phyloP scores from a whole-genome alignment of 2,888 invertebrate genomes.

The Piscicola geometra region DNA sequence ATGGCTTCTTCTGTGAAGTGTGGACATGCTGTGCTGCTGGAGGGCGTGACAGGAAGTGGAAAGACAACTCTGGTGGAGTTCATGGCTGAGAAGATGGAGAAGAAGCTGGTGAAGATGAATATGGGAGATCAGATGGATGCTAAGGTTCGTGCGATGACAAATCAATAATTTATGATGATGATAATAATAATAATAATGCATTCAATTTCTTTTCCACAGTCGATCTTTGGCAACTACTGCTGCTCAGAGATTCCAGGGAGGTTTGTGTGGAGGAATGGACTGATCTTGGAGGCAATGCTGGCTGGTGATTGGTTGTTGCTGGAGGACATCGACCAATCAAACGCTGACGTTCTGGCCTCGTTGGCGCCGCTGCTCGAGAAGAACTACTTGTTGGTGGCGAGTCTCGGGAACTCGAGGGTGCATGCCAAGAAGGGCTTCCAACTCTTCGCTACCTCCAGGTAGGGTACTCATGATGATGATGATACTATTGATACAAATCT shows the following conservation, averaged over 20 bases:
- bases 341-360: slow-evolving; percentile 84
- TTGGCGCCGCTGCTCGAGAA: slow-evolving; percentile 79
- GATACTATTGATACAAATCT: neutral
- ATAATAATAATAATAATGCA: no score
- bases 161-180: slow-evolving; percentile 9
- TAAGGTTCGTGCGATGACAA: slow-evolving; percentile 61
- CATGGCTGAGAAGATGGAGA: slow-evolving; percentile 65
- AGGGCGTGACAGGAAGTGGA: slow-evolving; percentile 88
- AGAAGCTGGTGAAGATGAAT: slow-evolving; percentile 73
- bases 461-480: neutral
- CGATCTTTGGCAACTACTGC: slow-evolving; percentile 83
- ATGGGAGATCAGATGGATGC: slow-evolving; percentile 94
- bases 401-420: slow-evolving; percentile 73
- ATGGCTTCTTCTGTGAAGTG: slow-evolving; percentile 84
- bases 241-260: slow-evolving; percentile 96
- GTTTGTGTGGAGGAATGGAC: slow-evolving; percentile 93
- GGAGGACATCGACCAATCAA: slow-evolving; percentile 91
- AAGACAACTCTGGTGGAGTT: slow-evolving; percentile 86
- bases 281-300: slow-evolving; percentile 67
- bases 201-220: slow-evolving; percentile 51
- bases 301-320: slow-evolving; percentile 74
- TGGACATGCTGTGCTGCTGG: slow-evolving; percentile 69
- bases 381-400: slow-evolving; percentile 75
- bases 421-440: slow-evolving; percentile 80
- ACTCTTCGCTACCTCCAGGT: slow-evolving; percentile 79